Evolutionary conservation across 1,140 invertebrate species (phyloP), one percentile per base, ranked within the genome.

Genomic region (Drosophila virilis): DNA sequence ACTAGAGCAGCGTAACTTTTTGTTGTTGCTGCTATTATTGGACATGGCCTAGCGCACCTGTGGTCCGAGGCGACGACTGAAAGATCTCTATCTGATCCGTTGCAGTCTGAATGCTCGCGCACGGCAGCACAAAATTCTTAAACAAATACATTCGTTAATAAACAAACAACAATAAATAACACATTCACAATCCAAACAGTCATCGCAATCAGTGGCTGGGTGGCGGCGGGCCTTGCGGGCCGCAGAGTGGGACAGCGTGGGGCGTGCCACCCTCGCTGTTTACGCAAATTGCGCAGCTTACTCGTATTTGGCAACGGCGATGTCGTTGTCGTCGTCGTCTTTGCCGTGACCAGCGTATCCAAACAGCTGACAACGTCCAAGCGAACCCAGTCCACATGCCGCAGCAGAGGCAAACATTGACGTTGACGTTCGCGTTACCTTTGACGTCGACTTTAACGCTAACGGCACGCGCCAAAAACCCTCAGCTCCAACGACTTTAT

Each of bases 391-490:
- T 62, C 15, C 28, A 5, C 9, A 7, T 28, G 6, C 9, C 9
- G 32, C 13, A 22, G 10, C n/a, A n/a, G 15, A 15, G 13, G 6
- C 6, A n/a, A 28, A 1, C 10, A 17, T 50, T n/a, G 46, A 42
- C 46, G 15, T 22, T 50, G 7, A 17, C 35, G 38, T 38, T 43
- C 38, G 10, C 22, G 38, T 51, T 37, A 33, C 33, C 51, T 52
- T 35, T 52, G 51, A 37, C 61, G 50, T 33, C 10, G 17, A 57
- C 61, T 35, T 52, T 22, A 40, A 45, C 46, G 51, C 28, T 58
- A 64, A 48, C 43, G 78, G 78, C 82, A 85, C 82, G 83, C 85
- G 82, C 82, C 82, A 69, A 74, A 74, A n/a, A 61, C 45, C 45
- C 51, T 55, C 40, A 40, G 22, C 35, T 35, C 22, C 40, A 62